Evolutionary conservation across 2,113 vertebrate species (phyloP), one percentile per base, ranked within the genome.

Genomic region (Gallinago media): DNA sequence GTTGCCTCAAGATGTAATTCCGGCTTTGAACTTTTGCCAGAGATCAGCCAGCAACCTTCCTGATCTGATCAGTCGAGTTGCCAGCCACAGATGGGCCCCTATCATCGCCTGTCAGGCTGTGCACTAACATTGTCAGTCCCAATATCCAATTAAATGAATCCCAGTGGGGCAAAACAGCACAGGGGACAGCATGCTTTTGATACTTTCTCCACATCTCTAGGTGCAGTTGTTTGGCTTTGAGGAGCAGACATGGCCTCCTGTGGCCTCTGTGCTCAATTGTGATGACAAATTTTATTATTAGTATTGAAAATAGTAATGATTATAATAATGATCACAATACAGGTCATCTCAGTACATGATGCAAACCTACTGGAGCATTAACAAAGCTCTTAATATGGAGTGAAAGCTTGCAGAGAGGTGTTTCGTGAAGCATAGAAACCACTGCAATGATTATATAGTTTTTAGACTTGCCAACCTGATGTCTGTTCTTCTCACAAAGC

Each of bases 1-100:
- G 40, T 70, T 88, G 46, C 44, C 34, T 93, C 59, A 73, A 76
- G 93, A 94, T 68, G 68, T 96, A 95, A 96, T 94, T 97, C 93
- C 80, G 72, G 6, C 44, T 89, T 84, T 88, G 90, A 96, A 75
- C 66, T 54, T 74, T 36, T 92, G 67, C 68, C 83, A 88, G 79
- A 85, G 56, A 95, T 85, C 36, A 86, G 50, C 85, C 38, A 87
- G 66, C 38, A 85, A 31, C 67, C 67, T 68, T 58, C 52, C 72
- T 96, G 70, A 95, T 96, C 65, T 84, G 87, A 97, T 95, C 83
- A 95, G 71, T 61, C 76, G 78, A 44, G 65, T 72, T 86, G 61
- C 50, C 62, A 66, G 84, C 25, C 49, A 22, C 82, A 95, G 94
- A 88, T 71, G 85, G 87, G 47, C 25, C 34, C 87, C 73, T 56